Base-by-base conservation (phyloP, 2,888 invertebrate genomes). In the Drosophila melanosoma region DNA sequence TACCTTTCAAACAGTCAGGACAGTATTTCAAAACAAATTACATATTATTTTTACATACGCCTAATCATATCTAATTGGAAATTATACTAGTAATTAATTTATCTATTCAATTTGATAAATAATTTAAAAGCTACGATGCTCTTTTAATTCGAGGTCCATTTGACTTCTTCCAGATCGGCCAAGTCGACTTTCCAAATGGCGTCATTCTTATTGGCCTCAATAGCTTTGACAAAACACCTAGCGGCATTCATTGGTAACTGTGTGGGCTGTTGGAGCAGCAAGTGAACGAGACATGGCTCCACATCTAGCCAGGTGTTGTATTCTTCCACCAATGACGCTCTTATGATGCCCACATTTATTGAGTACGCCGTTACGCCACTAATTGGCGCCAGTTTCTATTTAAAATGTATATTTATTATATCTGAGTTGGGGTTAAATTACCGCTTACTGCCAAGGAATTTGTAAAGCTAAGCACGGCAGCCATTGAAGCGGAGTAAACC, bases 401-500 rank as follows among this genome's bases (percentile, higher is more conserved):
- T 1, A 15, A 4, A 5, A 35, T 11, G 29, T 29, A 12, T n/a
- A 40, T 4, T 40, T 40, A 40, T n/a, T 40, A 40, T n/a, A 40
- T 23, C 15, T 2, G 2, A 5, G 10, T 3, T 10, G 4, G 3
- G 12, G 0, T 57, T 35, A 3, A 6, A 4, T 12, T 8, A 29
- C 7, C 0, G 5, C 90, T 86, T 76, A 91, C 93, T 57, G 92
- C 89, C 60, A 93, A 70, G n/a, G 90, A 89, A 32, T 85, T 84
- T 45, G 91, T 92, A 78, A 93, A 93, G 70, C 92, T 93, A 93
- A 54, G 12, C 93, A 92, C 12, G 93, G 93, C 93, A 8, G 90
- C 88, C 72, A 93, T 93, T 15, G 91, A 85, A 11, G 91, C 93
- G 17, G 90, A 84, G 80, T 93, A 93, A 1, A 93, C 87, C 6